Evolutionary conservation across 2,888 invertebrate genomes (phyloP).

Genomic region (Tiphia femorata): DNA sequence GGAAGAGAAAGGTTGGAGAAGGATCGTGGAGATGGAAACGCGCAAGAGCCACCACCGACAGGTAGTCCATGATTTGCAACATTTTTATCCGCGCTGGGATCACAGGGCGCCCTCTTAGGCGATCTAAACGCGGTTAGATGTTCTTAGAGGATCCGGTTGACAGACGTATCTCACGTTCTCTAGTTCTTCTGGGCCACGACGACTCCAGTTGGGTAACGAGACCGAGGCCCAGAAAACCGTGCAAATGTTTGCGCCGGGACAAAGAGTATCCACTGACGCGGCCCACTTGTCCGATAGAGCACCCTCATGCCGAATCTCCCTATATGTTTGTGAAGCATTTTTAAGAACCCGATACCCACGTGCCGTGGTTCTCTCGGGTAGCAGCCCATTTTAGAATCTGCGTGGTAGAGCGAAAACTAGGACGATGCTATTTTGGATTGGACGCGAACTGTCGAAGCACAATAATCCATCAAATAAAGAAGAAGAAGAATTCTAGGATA

Average conservation of each 20-base stretch:
- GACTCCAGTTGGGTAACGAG: constrained; percentile 10
- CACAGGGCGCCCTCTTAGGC: constrained; percentile 32
- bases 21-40: constrained; percentile 20
- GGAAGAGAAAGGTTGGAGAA: too few relatives aligned
- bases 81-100: constrained; percentile 61
- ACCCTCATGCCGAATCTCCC: constrained; percentile 44
- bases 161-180: constrained; percentile 1
- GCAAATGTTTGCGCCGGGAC: constrained; percentile 60
- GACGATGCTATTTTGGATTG: too few relatives aligned
- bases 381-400: too few relatives aligned
- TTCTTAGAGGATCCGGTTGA: constrained; percentile 16
- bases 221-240: constrained; percentile 32
- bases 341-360: constrained; percentile 41
- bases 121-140: background rate
- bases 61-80: constrained; percentile 68
- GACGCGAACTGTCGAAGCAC: too few relatives aligned
- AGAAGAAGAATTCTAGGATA: too few relatives aligned
- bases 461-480: too few relatives aligned
- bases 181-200: background rate
- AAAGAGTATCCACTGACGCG: constrained; percentile 55
- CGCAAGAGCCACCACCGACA: constrained; percentile 43
- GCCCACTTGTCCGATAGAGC: constrained; percentile 44
- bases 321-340: constrained; percentile 59
- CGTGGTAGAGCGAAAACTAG: too few relatives aligned
- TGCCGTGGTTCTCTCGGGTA: constrained; percentile 2